Percentiles rank a stretch among this genome's conserved stretches.
Evolutionary conservation across 1,140 invertebrate species (phyloP).

Genomic region (Schlechtendalia chinensis): DNA sequence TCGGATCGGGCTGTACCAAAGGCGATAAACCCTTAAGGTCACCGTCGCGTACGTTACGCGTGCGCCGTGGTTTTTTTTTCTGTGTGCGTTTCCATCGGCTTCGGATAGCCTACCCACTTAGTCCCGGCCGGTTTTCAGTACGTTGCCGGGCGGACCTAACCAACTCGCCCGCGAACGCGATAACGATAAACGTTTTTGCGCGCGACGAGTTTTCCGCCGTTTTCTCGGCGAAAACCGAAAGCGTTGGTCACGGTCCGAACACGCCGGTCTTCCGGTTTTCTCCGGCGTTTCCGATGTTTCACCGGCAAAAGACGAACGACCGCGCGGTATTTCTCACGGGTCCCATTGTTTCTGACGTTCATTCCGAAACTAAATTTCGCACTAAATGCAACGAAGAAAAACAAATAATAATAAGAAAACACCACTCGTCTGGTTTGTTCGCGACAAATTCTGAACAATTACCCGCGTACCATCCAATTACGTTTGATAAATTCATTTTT

Average conservation of each 20-base stretch:
- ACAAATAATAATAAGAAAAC: no score
- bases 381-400: no score
- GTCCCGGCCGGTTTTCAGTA: no score
- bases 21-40: constrained; percentile 31
- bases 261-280: constrained; percentile 38
- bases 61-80: not conserved
- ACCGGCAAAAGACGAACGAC: not conserved
- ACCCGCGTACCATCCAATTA: no score
- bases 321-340: not conserved
- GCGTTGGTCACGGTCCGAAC: constrained; percentile 41
- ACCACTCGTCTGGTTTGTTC: no score
- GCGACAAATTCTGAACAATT: no score
- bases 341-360: no score
- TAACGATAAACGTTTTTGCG: not conserved
- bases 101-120: not conserved
- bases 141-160: no score
- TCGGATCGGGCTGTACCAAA: no score
- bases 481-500: no score
- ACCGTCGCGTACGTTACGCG: no score
- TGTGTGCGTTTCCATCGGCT: constrained; percentile 9
- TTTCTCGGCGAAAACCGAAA: constrained; percentile 44
- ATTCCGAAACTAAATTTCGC: no score
- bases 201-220: not conserved
- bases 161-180: not conserved
- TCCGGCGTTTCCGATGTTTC: constrained; percentile 26